Evolutionary conservation across 35 echinoderm and acorn worm genomes (phyloP), one percentile per base, ranked within the genome.

Genomic region (Diadema setosum): DNA sequence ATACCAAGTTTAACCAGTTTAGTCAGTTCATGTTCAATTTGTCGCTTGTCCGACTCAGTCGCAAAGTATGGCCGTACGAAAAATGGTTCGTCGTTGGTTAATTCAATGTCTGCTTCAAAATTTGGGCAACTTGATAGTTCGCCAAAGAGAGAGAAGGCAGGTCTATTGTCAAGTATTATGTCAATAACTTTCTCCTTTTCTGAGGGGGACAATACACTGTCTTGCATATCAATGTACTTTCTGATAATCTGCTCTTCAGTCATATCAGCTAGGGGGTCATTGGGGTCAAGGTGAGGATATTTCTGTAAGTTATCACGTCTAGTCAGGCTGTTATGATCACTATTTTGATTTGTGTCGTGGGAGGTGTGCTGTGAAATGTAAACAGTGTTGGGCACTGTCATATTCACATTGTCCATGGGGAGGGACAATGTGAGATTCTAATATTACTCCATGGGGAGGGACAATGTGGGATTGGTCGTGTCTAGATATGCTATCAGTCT

Each of bases 1-100:
- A 89, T 82, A n/a, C 87, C 87, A 44, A 89, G 82, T 61, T 89
- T 89, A 0, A 89, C 87, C 3, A 88, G 46, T 56, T 88, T 88
- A 31, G n/a, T 18, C 15, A 88, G 31, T 56, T 89, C 87, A 39
- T 63, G 3, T 36, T 89, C 87, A 41, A 89, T 60, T 14, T 14
- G 59, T 11, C 2, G 14, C 52, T 89, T 89, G 21, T 89, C 87
- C 25, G 14, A 3, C 20, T 89, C 75, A 64, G 87, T 82, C 40
- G 87, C 67, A 40, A 82, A 50, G 75, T 82, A 89, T 0, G 78
- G 87, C 14, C 74, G 46, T 3, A 89, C 82, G 56, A 82, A 89
- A 42, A 89, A 89, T 44, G 78, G 87, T n/a, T 63, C 57, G 25
- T 39, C 44, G 40, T 88, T 56, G 36, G 40, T 80, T 4, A 88